These are phyloP conservation scores for Hemiscyllium ocellatum DNA, from an alignment of 2,113 vertebrate species.

Conservation along the genomic window DNA sequence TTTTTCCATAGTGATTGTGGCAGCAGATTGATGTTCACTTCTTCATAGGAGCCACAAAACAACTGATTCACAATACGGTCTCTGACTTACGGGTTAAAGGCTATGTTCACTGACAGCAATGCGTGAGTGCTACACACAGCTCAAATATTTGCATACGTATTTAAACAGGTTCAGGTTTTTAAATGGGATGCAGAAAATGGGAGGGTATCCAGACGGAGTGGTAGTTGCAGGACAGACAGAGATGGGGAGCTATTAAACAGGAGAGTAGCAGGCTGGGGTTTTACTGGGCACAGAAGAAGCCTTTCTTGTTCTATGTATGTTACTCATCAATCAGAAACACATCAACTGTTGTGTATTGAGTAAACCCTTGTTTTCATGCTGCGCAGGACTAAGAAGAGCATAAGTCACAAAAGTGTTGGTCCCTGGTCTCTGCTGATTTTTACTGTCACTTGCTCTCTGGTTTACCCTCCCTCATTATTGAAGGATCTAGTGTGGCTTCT, in stretches of 20 bases:
- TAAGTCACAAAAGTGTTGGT: no score
- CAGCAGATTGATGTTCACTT: no score
- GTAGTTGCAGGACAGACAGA: neutral
- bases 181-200: no score
- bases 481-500: neutral
- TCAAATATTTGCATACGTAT: no score
- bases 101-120: no score
- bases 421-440: neutral
- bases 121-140: no score
- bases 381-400: no score
- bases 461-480: neutral
- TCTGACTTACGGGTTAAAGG: no score
- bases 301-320: neutral
- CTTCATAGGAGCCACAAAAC: no score
- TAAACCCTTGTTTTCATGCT: neutral
- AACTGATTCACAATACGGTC: no score
- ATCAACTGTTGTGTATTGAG: neutral
- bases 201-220: no score
- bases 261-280: neutral
- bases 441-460: neutral
- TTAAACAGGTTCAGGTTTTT: no score
- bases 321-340: constrained; percentile 11
- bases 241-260: neutral
- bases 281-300: neutral
- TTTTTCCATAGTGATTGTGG: neutral